Percentiles rank a stretch among this genome's conserved stretches.
Conservation (phyloP, 2,888 invertebrate genomes). For the Nebria brevicollis region DNA sequence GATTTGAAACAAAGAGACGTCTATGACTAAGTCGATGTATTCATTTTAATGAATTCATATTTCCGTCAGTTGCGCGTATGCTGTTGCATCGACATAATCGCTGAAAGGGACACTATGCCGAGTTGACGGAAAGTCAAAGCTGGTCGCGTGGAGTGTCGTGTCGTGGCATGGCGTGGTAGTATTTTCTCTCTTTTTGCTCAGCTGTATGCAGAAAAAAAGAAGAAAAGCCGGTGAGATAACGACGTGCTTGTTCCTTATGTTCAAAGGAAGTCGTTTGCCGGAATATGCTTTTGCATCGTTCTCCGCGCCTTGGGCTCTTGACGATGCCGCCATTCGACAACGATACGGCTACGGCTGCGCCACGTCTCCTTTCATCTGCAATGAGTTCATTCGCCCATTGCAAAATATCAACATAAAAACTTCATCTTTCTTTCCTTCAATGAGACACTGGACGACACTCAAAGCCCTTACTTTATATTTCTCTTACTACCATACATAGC, state of each 20-base stretch:
- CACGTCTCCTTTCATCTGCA: conserved; percentile 7
- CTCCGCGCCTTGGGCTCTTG: background rate
- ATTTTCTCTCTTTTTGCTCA: conserved; percentile 3
- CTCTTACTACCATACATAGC: background rate
- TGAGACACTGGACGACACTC: background rate
- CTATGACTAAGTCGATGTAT: background rate
- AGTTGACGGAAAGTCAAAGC: background rate
- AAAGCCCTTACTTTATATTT: background rate
- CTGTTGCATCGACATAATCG: background rate
- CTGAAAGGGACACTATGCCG: background rate
- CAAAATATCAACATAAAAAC: conserved; percentile 2
- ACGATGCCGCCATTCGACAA: background rate
- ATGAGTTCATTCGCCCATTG: background rate
- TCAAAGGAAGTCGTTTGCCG: conserved; percentile 16
- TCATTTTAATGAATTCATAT: background rate
- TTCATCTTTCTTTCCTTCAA: background rate
- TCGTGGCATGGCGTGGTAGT: background rate
- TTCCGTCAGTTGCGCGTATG: background rate
- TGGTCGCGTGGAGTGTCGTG: background rate
- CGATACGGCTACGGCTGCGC: background rate
- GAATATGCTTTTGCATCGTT: conserved; percentile 18
- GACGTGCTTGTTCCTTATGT: conserved; percentile 39
- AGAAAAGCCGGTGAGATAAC: conserved; percentile 40
- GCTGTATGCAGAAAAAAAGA: conserved; percentile 32
- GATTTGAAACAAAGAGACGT: background rate